Base-by-base conservation (phyloP, 2,888 invertebrate genomes). In the Steinernema hermaphroditum region DNA sequence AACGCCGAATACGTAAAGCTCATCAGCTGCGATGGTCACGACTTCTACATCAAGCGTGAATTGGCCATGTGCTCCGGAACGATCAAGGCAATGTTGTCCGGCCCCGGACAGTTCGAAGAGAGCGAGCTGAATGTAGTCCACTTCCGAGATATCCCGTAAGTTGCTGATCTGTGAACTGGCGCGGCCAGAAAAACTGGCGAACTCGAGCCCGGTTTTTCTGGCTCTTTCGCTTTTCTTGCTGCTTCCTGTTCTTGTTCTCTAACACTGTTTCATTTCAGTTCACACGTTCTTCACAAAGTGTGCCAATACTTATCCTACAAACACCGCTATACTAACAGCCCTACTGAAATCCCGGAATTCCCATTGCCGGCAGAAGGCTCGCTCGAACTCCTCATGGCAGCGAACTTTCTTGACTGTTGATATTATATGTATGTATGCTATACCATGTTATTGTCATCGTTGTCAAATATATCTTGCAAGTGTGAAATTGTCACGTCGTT, bases 271-370 rank as follows among this genome's bases (percentile, higher is more conserved):
- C 1, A 12, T 74, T 86, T 50, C 85, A 89, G 89, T 69, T 98
- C 97, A 32, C 97, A 98, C 87, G 96, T 98, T 27, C 90, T 98
- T 74, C 96, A 96, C 88, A 97, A 97, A 88, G 97, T 98, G 32
- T 98, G 98, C 89, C 96, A 96, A 93, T 98, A 98, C 89, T 98
- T 98, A 89, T 95, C 95, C 27, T 97, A 97, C 90, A 97, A 97
- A 90, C 80, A 85, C 16, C 82, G 86, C 49, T 87, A 86, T 82
- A 87, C 87, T 8, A 86, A 87, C 77, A 94, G 94, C 83, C 95
- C 96, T 22, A 96, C 96, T n/a, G 98, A 98, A 89, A 98, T 98
- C 86, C 98, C 98, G 0, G 98, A 98, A 89, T 98, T 98, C 88
- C 95, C 94, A 6, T 98, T 98, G 86, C 94, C 95, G 74, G 96